These are phyloP conservation scores for Epinephelus lanceolatus DNA, from an alignment of 2,113 vertebrate species.

Conservation along the genomic window DNA sequence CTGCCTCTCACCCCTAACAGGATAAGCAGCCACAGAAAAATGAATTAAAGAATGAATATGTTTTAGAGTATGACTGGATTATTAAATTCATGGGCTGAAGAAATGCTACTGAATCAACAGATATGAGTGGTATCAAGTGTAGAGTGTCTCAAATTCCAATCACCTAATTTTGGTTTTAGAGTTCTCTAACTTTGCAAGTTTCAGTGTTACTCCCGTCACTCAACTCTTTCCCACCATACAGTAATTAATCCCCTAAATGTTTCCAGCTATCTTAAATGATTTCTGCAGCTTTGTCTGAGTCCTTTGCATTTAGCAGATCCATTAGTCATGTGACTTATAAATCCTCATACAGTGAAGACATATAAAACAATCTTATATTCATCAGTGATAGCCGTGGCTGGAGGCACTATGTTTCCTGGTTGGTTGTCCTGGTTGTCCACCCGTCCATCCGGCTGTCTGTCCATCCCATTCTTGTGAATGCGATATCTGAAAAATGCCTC, in stretches of 20 bases:
- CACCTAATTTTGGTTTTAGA: not conserved
- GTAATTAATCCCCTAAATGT: not conserved
- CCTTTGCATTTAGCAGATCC: too few species aligned
- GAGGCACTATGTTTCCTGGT: too few species aligned
- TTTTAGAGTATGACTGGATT: too few species aligned
- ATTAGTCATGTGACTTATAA: not conserved
- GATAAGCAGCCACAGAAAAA: too few species aligned
- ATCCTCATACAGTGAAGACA: not conserved
- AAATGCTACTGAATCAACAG: not conserved
- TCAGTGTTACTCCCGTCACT: not conserved
- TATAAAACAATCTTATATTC: not conserved
- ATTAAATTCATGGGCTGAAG: too few species aligned
- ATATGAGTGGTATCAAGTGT: not conserved
- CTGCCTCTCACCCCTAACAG: too few species aligned
- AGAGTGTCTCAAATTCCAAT: not conserved
- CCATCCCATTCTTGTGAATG: too few species aligned
- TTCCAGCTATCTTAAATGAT: not conserved
- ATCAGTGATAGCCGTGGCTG: too few species aligned
- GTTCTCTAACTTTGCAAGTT: not conserved
- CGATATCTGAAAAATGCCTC: too few species aligned
- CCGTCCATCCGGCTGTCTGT: too few species aligned
- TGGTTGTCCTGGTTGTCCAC: too few species aligned
- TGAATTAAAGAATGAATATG: too few species aligned
- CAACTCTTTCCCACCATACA: not conserved
- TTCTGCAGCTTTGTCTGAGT: not conserved